Evolutionary conservation across 2,113 vertebrate genomes (phyloP).

Genomic region (Brachypodius melanocephalos): DNA sequence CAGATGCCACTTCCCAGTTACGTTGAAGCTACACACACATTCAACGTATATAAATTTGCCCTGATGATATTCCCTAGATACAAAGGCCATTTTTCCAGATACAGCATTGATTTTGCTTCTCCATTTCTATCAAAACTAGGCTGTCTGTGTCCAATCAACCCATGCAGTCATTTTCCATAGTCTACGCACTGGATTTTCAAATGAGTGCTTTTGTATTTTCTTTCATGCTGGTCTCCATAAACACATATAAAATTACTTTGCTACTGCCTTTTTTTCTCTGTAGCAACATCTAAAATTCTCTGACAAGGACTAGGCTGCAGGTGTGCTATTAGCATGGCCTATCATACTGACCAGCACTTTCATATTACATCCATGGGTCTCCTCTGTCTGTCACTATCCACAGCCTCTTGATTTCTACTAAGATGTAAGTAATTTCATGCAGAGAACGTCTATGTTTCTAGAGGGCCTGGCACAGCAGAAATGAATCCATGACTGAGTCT

Average conservation of each 20-base stretch:
- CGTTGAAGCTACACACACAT: background rate
- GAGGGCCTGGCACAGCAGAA: background rate
- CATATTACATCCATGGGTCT: background rate
- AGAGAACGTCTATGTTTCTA: background rate
- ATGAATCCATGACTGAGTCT: background rate
- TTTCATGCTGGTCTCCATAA: background rate
- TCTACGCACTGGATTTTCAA: background rate
- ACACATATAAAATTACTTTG: background rate
- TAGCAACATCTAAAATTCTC: background rate
- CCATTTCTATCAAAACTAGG: background rate
- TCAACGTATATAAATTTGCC: background rate
- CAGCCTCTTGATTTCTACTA: background rate
- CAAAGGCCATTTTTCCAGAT: background rate
- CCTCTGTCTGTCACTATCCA: background rate
- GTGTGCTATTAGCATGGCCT: background rate
- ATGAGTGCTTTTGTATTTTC: background rate
- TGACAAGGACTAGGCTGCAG: background rate
- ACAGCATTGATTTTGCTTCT: background rate
- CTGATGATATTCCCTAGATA: background rate
- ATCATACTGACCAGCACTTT: background rate
- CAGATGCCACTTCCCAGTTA: background rate
- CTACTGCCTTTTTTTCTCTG: background rate
- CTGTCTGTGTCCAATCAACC: background rate
- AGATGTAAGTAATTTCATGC: background rate
- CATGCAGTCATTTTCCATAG: background rate